Evolutionary conservation across 2,113 vertebrate species (phyloP).

Genomic region (Psophia crepitans): DNA sequence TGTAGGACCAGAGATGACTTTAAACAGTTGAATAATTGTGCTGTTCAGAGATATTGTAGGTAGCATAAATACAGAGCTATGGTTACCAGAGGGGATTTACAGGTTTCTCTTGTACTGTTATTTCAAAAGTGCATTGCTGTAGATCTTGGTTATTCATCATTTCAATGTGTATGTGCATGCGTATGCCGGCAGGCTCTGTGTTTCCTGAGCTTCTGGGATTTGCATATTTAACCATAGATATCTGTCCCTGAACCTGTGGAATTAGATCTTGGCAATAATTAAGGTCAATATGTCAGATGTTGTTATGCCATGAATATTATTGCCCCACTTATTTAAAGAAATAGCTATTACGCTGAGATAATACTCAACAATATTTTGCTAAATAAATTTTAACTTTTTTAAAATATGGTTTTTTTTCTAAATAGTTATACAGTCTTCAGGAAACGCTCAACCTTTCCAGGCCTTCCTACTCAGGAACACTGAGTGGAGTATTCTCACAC

Average conservation of each 20-base stretch:
- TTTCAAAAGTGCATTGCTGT: neutral
- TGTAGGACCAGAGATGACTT: neutral
- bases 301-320: neutral
- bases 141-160: neutral
- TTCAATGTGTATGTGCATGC: neutral
- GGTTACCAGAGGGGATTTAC: neutral
- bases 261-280: neutral
- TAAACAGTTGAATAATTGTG: neutral
- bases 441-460: neutral
- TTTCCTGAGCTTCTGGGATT: neutral
- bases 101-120: neutral
- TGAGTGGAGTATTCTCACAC: neutral
- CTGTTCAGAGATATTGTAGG: neutral
- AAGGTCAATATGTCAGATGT: neutral
- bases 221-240: neutral
- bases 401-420: neutral
- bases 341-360: neutral
- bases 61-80: neutral
- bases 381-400: neutral
- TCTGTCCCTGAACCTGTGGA: neutral
- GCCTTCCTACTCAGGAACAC: neutral
- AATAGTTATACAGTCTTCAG: neutral
- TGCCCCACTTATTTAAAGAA: neutral
- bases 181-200: accelerated
- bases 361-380: neutral